Evolutionary conservation across 2,888 invertebrate species (phyloP), one percentile per base, ranked within the genome.

Genomic region (Drosophila macrospina): DNA sequence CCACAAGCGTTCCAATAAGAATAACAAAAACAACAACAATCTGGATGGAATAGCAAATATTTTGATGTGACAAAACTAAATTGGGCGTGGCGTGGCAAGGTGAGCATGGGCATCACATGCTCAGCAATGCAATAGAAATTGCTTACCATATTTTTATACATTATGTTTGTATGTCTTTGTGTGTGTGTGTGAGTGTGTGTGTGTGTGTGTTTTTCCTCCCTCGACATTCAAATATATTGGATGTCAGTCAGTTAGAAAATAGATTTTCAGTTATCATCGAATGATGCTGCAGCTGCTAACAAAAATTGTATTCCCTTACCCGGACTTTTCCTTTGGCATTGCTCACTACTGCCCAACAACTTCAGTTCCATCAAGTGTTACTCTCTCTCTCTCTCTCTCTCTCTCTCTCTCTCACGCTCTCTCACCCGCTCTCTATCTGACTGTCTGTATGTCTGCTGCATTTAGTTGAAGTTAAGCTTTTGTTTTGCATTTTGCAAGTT

Each of bases 211-310:
- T 15, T 15, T 36, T n/a, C 39, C 42, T n/a, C 36, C 24, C n/a
- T 56, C 37, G n/a, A 44, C 36, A 63, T 77, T 78, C 78, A 62
- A 69, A 79, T 81, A 78, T 88, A 85, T 84, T 76, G 85, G 61
- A 64, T 81, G 84, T 69, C 87, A 85, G 79, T 81, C 86, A 85
- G 78, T 84, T 78, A 84, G 88, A 85, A 88, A 88, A 85, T 84
- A 88, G 76, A 85, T 80, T 80, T 83, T 71, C 80, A 75, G 75
- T 80, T 86, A 85, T 87, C 87, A 81, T 65, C 54, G 63, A 48
- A 59, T 65, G 39, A 45, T 69, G 74, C 78, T 56, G 74, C 74
- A 80, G 78, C 84, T 84, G 84, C 65, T 62, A 65, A 69, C 74
- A 51, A 60, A 84, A 74, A 45, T 69, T 74, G 15, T 11, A 44